phyloP scores from a whole-genome alignment of 1,140 invertebrate species.

The Lethrus apterus region DNA sequence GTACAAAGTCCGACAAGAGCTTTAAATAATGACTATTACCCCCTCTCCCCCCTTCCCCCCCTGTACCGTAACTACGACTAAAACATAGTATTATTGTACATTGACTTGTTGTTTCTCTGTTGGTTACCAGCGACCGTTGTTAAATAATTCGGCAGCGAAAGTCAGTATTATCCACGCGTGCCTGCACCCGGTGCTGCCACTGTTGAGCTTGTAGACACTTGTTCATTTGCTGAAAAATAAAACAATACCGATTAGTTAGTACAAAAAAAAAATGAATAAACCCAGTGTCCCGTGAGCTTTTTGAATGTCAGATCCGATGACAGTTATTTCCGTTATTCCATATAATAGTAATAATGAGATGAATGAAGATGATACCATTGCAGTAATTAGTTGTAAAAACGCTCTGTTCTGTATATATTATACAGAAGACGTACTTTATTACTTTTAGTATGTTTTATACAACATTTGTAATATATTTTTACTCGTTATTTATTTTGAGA shows the following conservation, averaged over 20 bases:
- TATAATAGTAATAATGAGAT: conserved; percentile 16
- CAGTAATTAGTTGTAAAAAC: conserved; percentile 30
- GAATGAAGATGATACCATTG: conserved; percentile 14
- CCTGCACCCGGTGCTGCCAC: conserved; percentile 36
- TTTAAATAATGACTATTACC: conserved; percentile 9
- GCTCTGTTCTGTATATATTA: conserved; percentile 38
- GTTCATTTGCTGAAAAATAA: conserved; percentile 18
- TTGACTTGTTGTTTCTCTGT: conserved; percentile 36
- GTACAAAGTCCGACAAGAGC: conserved; percentile 10
- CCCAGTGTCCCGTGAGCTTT: conserved; percentile 27
- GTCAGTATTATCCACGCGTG: conserved; percentile 40
- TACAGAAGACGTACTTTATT: conserved; percentile 37
- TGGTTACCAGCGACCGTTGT: conserved; percentile 30
- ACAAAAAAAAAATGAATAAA: conserved; percentile 21
- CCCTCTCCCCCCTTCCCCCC: not conserved
- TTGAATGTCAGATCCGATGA: conserved; percentile 28
- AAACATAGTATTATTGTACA: conserved; percentile 35
- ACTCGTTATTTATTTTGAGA: conserved; percentile 37
- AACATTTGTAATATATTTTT: conserved; percentile 39
- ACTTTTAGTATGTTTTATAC: conserved; percentile 40
- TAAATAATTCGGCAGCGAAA: conserved; percentile 38
- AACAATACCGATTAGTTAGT: conserved; percentile 16
- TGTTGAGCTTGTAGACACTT: conserved; percentile 32
- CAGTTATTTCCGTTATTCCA: conserved; percentile 37
- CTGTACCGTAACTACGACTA: not conserved